Conservation (phyloP, 2,888 invertebrate genomes). For the Eudasyphora cyanicolor region DNA sequence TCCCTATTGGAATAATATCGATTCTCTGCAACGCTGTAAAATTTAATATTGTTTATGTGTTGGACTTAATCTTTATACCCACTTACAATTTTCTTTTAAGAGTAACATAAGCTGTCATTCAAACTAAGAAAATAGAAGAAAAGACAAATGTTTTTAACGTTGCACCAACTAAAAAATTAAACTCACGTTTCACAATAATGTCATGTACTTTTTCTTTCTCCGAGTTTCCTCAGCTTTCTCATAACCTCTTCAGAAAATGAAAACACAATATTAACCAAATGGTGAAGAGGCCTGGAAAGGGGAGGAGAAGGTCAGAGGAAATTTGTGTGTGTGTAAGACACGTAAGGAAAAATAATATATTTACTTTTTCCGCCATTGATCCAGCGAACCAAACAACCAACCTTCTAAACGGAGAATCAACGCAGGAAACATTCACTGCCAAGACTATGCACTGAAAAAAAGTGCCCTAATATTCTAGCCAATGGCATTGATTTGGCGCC, state of each 20-base stretch:
- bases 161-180: conserved; percentile 10
- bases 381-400: no score
- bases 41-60: no score
- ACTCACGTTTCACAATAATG: conserved; percentile 23
- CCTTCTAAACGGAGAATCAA: no score
- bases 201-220: conserved; percentile 1
- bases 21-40: no score
- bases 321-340: neutral
- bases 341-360: neutral
- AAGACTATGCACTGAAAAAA: no score
- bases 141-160: conserved; percentile 2
- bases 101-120: neutral
- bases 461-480: no score
- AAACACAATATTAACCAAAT: neutral
- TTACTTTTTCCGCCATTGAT: conserved; percentile 1
- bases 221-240: neutral
- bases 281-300: neutral
- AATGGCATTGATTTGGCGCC: no score
- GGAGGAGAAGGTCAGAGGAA: neutral
- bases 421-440: neutral
- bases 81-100: no score
- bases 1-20: no score
- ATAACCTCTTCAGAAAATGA: neutral
- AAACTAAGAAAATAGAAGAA: neutral
- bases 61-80: no score